Evolutionary conservation across 2,113 vertebrate genomes (phyloP), one percentile per base, ranked within the genome.

Genomic region (Tonatia bakeri): DNA sequence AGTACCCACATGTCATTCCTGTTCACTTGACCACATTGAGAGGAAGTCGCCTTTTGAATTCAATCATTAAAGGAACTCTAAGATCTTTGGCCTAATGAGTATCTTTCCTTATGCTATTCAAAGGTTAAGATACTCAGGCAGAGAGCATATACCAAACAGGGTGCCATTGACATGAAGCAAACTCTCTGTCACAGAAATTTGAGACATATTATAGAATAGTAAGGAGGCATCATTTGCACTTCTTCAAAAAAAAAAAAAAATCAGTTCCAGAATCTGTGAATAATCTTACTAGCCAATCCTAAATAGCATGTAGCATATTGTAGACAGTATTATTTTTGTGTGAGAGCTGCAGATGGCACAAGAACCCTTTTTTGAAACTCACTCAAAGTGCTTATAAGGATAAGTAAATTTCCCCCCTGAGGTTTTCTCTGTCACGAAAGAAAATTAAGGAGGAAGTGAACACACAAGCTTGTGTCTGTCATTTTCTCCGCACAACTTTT

Each of bases 371-470:
- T 95, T 36, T 24, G 38, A 59, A 93, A 87, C 15, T 91, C n/a
- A 64, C 79, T 75, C 10, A 22, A 24, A 90, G 16, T 26, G 14
- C 36, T 87, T 84, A 16, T 43, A 72, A 94, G 73, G 26, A 59
- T 84, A 79, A 36, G 3, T 31, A 36, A n/a, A 45, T 43, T 15
- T 14, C 40, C n/a, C 14, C 24, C n/a, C 72, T 76, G 24, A 92
- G 6, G 9, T 36, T 91, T 94, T 97, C 43, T 85, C 26, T 93
- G 56, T 93, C 87, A n/a, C n/a, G 31, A 90, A 90, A 59, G 38
- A 84, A 94, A 87, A 80, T 43, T 87, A 54, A 92, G 38, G 52
- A 94, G 83, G 59, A 75, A 95, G 5, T 86, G 77, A 94, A 75
- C 45, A 61, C 36, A 65, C 43, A 89, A 36, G 12, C 31, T 91